Evolutionary conservation across 2,113 vertebrate species (phyloP).

Genomic region (Ia io): DNA sequence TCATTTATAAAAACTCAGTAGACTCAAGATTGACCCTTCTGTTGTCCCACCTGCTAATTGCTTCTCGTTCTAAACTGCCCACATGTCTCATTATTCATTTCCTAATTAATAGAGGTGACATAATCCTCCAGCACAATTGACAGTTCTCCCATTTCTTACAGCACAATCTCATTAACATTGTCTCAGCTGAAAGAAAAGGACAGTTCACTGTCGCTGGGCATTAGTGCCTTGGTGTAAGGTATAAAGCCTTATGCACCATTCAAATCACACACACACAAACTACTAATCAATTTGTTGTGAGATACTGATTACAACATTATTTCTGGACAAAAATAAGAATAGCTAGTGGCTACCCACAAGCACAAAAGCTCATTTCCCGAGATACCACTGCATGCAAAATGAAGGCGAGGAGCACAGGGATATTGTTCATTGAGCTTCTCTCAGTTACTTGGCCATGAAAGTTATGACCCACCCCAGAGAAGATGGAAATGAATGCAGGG

Average conservation of each 20-base stretch:
- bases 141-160: constrained; percentile 16
- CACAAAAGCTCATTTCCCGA: constrained; percentile 50
- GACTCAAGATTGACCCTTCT: not conserved
- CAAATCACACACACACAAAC: not conserved
- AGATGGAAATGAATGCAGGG: accelerated
- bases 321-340: constrained; percentile 56
- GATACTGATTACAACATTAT: not conserved
- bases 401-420: not conserved
- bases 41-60: constrained; percentile 19
- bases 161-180: constrained; percentile 13
- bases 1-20: not conserved
- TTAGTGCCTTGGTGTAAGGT: not conserved
- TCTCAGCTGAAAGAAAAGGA: constrained; percentile 27
- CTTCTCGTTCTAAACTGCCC: constrained; percentile 55
- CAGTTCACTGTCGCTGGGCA: not conserved
- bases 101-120: constrained; percentile 39
- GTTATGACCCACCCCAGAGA: not conserved
- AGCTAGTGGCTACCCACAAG: constrained; percentile 40
- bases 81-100: constrained; percentile 58
- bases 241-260: constrained; percentile 27
- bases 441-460: not conserved
- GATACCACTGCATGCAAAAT: not conserved
- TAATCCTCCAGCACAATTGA: constrained; percentile 55
- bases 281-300: constrained; percentile 43
- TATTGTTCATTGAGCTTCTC: not conserved